These are phyloP conservation scores for Nannoperca obscura DNA, from an alignment of 2,797 vertebrate genomes.

Conservation along the genomic window DNA sequence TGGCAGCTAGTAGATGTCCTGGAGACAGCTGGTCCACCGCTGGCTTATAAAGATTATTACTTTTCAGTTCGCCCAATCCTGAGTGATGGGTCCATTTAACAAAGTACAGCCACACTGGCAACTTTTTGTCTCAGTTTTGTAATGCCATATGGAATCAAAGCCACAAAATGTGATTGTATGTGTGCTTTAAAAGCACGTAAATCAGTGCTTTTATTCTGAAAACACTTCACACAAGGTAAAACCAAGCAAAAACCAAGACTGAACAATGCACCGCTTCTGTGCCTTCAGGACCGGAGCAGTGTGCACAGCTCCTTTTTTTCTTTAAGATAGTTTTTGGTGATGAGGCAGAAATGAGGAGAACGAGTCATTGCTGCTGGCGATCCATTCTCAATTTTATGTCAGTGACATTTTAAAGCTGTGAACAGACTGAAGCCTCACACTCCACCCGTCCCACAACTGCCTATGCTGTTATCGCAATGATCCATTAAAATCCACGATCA, in stretches of 20 bases:
- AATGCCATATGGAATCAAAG: background rate
- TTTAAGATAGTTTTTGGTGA: no score
- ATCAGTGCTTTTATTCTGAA: no score
- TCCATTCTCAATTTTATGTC: background rate
- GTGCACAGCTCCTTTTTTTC: no score
- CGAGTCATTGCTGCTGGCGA: no score
- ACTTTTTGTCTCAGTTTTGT: background rate
- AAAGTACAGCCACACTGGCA: background rate
- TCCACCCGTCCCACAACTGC: background rate
- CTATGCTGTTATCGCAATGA: background rate
- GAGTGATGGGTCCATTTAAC: background rate
- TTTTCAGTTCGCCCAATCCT: no score
- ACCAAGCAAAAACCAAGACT: no score
- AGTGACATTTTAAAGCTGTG: background rate
- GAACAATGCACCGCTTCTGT: background rate
- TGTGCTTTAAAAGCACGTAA: no score
- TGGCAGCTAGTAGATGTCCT: background rate
- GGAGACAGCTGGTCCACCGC: background rate
- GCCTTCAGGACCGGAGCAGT: background rate
- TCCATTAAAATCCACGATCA: background rate
- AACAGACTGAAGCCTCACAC: background rate
- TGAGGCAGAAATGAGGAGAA: no score
- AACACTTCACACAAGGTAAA: no score
- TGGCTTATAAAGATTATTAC: background rate
- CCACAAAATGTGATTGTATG: background rate